These are phyloP conservation scores for Aviceda subcristata DNA, from an alignment of 2,113 vertebrate genomes.

Conservation along the genomic window DNA sequence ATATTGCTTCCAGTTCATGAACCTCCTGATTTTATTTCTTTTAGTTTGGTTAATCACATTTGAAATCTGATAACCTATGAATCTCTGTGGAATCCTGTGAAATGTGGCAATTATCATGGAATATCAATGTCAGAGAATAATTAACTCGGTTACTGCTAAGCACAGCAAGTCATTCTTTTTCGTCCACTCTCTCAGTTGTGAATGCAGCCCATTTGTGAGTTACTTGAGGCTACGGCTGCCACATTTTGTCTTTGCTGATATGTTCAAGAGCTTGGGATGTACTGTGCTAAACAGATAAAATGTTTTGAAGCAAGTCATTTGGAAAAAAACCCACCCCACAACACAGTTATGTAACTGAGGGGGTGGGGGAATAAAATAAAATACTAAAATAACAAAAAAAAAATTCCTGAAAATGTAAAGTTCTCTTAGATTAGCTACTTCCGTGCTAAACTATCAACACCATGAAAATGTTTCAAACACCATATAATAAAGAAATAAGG, in stretches of 20 bases:
- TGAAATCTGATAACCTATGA: neutral
- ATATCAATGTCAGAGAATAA: slow-evolving; percentile 22
- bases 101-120: neutral
- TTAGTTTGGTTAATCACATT: neutral
- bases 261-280: neutral
- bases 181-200: neutral
- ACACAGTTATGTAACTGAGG: neutral
- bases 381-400: neutral
- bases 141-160: neutral
- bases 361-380: neutral
- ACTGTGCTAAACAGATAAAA: slow-evolving; percentile 24
- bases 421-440: neutral
- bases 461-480: neutral
- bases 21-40: neutral
- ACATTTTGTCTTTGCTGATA: slow-evolving; percentile 29
- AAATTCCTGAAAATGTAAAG: neutral
- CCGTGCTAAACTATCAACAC: neutral
- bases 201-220: neutral
- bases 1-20: neutral
- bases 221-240: slow-evolving; percentile 19
- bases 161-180: neutral
- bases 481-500: neutral
- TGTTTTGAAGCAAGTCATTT: neutral
- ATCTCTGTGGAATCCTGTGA: neutral
- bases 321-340: neutral